Base-by-base conservation (phyloP, 2,113 vertebrate genomes). In the Bubalus kerabau region DNA sequence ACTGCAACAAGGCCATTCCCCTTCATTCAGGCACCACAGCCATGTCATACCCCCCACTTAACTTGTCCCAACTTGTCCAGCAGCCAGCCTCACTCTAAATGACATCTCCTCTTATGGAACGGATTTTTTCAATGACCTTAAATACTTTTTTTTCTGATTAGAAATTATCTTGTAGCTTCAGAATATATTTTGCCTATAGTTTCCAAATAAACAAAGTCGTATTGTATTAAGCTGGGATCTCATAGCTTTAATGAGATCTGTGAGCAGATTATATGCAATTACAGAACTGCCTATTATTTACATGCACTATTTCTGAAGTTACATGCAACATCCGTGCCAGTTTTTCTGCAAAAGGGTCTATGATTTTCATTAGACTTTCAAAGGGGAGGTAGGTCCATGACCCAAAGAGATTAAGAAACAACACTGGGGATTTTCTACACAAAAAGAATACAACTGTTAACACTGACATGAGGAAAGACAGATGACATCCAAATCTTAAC, bases 121-220 rank as follows among this genome's bases (percentile, higher is more conserved):
- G 9, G 24, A 67, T 57, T 46, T 43, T 60, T 90, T 87, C 11
- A 59, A 71, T 71, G 28, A 83, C 32, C 13, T 74, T n/a, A 95
- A 2, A 30, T 3, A n/a, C 26, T 82, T 87, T 67, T 40, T 48
- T 71, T 78, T 36, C 91, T 85, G 32, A 71, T 78, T 64, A 88
- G 78, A 87, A 96, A 87, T 23, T 94, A 96, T 62, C 59, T 92
- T 93, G 90, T 81, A 82, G 67, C 62, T 93, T 96, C 43, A 96
- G 50, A 88, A 97, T 57, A 85, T 9, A 67, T 32, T 56, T 91
- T 94, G 36, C 92, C 50, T 95, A 60, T 54, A 91, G 12, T 90
- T 56, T 86, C 87, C 36, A 93, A 32, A 36, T 74, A 84, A 97
- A 64, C 60, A 5, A 96, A 87, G 94, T 8, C 56, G 2, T 60